A percentile compares a stretch with the other conserved stretches of the same genome.
phyloP scores from a whole-genome alignment of 1,140 invertebrate genomes.

The Adoxophyes honmai region DNA sequence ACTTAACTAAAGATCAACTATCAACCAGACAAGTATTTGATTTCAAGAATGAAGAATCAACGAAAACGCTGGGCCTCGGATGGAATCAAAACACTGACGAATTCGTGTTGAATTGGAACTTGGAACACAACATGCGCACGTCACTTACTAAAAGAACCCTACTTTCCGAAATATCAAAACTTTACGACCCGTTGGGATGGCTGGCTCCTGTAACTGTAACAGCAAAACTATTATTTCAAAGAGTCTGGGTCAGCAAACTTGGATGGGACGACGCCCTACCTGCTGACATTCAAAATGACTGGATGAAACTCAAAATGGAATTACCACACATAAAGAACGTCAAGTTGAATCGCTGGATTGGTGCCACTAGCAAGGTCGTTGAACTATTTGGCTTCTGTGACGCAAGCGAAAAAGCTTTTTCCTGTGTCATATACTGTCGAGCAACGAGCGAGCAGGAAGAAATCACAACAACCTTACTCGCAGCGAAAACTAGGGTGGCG shows the following conservation, averaged over 20 bases:
- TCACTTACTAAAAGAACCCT: too few species aligned
- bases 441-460: slow-evolving; percentile 20
- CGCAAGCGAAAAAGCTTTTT: slow-evolving; percentile 18
- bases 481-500: slow-evolving; percentile 54
- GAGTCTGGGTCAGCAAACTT: too few species aligned
- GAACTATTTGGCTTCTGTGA: slow-evolving; percentile 25
- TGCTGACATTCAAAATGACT: too few species aligned
- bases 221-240: too few species aligned
- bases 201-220: too few species aligned
- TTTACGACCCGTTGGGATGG: too few species aligned
- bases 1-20: slow-evolving; percentile 18
- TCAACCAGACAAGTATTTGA: slow-evolving; percentile 21
- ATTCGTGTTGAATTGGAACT: slow-evolving; percentile 25
- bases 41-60: slow-evolving; percentile 26
- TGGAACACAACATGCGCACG: slow-evolving; percentile 14
- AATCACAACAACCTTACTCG: slow-evolving; percentile 23
- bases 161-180: too few species aligned
- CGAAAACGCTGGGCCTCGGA: slow-evolving; percentile 36
- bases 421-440: slow-evolving; percentile 26
- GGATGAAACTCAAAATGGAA: too few species aligned
- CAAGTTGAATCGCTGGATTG: slow-evolving; percentile 30
- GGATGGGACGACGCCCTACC: too few species aligned
- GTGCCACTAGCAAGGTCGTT: slow-evolving; percentile 1
- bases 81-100: slow-evolving; percentile 35
- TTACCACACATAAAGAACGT: slow-evolving; percentile 1